Evolutionary conservation across 2,888 invertebrate species (phyloP), one percentile per base, ranked within the genome.

Genomic region (Agrochola litura): DNA sequence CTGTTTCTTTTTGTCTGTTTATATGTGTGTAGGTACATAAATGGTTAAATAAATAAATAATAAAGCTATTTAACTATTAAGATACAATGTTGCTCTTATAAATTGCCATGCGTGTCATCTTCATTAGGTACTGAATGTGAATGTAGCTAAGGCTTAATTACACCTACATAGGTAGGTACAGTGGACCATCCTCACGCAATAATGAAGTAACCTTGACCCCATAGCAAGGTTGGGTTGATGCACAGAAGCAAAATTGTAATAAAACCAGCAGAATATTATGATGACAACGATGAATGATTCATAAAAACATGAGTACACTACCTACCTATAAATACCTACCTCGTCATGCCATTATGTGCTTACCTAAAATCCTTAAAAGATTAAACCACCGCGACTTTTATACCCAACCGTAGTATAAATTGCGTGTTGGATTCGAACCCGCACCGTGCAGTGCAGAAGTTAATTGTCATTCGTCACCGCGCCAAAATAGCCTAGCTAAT

Each of bases 191-290:
- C 25, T 58, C 71, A 41, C 67, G 56, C 37, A 43, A 41, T 58
- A 43, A 25, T 52, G 25, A 41, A 83, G 41, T 41, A 74, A 52
- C 81, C 85, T 70, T 80, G 82, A 67, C 65, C 74, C 41, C 68
- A 12, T 14, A 10, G n/a, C 85, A 71, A 85, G 70, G 58, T 70
- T 46, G 52, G 30, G 22, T 81, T 6, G 5, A 10, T 54, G 46
- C n/a, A 61, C n/a, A 46, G 37, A 65, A 43, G 37, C 37, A 60
- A 54, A 56, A 25, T 52, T 25, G 64, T 54, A n/a, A 65, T 72
- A 65, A 49, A 67, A 68, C 52, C n/a, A 60, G 67, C 58, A 14
- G 49, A 69, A 69, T 69, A 22, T 16, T 52, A 52, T 19, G 19
- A 66, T 54, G 46, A 71, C 56, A 82, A 61, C 60, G 41, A 49